Base-by-base conservation (phyloP, 2,113 vertebrate species). In the Noctilio leporinus region DNA sequence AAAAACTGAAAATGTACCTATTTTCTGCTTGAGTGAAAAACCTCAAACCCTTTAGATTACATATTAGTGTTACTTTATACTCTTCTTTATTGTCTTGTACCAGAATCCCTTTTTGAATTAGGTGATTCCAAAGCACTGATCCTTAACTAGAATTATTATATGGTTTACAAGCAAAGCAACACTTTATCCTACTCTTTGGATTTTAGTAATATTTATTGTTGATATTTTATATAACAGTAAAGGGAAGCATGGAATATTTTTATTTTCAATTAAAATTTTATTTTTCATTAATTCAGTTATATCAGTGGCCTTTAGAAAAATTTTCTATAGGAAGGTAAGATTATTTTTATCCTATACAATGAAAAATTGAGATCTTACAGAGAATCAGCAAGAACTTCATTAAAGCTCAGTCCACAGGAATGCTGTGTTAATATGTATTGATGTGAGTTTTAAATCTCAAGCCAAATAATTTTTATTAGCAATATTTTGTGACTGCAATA, bases 91-190 rank as follows among this genome's bases (percentile, higher is more conserved):
- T 70, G 9, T 43, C 75, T 19, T 76, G 2, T 3, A 84, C 38
- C 9, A 87, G 45, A 92, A 86, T 89, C 16, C 51, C 40, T 78
- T 94, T 94, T 83, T 84, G 14, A 86, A 55, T 67, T 92, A 35
- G 40, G 40, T 78, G n/a, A 75, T 77, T 89, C 7, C 77, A 53
- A 93, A 94, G 53, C 26, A 78, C 47, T 70, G 20, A 81, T 81
- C 81, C 12, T 85, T 49, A 92, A 33, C 30, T 82, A 83, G 26
- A 33, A 35, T 86, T 86, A 92, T 57, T 77, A 75, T 1, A 3
- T 93, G 69, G 22, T 73, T 89, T 89, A 89, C 81, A 95, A 96
- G n/a, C 95, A 84, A 93, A 93, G 9, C n/a, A 95, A 8, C 24
- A 69, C 51, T 83, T 86, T 45, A 78, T 57, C 38, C 7, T 51